Evolutionary conservation across 2,113 vertebrate genomes (phyloP).

Genomic region (Ceyx melanurus): DNA sequence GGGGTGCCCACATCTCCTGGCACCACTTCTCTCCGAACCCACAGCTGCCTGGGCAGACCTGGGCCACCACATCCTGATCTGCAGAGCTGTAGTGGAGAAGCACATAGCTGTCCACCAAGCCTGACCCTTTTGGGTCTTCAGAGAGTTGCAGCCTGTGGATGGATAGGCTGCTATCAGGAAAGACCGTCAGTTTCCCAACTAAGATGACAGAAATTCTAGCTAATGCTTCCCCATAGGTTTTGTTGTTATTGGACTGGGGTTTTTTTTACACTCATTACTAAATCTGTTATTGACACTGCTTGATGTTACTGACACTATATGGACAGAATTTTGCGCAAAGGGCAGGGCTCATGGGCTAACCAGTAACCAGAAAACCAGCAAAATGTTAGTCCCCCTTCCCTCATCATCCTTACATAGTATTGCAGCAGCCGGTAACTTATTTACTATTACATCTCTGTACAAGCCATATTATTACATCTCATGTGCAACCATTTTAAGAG

Average conservation of each 20-base stretch:
- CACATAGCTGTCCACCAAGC: neutral
- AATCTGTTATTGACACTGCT: conserved; percentile 17
- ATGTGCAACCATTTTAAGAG: conserved; percentile 54
- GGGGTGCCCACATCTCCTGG: neutral
- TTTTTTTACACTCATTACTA: conserved; percentile 6
- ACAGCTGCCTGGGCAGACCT: neutral
- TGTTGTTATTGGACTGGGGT: neutral
- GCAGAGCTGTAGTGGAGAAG: neutral
- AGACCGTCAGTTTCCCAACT: neutral
- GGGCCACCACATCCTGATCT: neutral
- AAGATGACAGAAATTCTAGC: neutral
- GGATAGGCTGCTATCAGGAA: neutral
- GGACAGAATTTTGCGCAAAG: neutral
- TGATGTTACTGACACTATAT: neutral
- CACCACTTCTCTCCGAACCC: neutral
- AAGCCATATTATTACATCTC: neutral
- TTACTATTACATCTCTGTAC: conserved; percentile 43
- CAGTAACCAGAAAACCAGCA: neutral
- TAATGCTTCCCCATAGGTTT: conserved; percentile 6
- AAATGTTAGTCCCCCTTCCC: neutral
- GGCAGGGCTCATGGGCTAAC: neutral
- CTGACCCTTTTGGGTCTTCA: neutral
- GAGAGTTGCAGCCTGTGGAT: neutral
- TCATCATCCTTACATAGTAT: rapidly evolving
- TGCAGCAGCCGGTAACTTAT: neutral